Conservation (phyloP, 2,888 invertebrate genomes). For the Amblyjoppa fuscipennis region DNA sequence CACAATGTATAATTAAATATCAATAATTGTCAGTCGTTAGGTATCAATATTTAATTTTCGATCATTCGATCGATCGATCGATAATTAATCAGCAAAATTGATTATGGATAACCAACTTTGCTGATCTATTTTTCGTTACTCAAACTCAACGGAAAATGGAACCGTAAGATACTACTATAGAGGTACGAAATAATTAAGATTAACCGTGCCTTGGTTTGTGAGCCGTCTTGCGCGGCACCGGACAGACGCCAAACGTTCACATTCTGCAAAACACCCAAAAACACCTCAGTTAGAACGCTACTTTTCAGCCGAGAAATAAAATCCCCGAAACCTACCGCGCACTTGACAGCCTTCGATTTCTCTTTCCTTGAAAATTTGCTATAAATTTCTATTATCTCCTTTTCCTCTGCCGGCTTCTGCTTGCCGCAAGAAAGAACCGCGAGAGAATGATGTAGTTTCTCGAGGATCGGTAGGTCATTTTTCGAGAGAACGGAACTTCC, state of each 20-base stretch:
- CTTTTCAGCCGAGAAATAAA: background rate
- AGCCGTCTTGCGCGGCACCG: conserved; percentile 32
- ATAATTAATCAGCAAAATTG: too few species aligned
- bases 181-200: background rate
- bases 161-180: background rate
- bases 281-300: background rate
- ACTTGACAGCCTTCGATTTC: conserved; percentile 11
- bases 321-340: conserved; percentile 23
- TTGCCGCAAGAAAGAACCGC: conserved; percentile 24
- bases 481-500: conserved; percentile 12
- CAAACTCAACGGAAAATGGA: background rate
- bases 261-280: conserved; percentile 9
- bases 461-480: conserved; percentile 23
- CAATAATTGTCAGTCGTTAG: background rate
- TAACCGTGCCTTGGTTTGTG: conserved; percentile 36
- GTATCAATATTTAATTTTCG: background rate
- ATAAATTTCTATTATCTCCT: conserved; percentile 54
- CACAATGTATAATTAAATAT: background rate
- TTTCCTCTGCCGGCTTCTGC: background rate
- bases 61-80: too few species aligned
- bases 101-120: background rate
- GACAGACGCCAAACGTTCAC: conserved; percentile 59
- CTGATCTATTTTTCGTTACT: background rate
- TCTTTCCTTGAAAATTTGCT: conserved; percentile 35
- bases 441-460: conserved; percentile 53